Evolutionary conservation across 2,797 vertebrate species (phyloP).

Genomic region (Glyptemys insculpta): DNA sequence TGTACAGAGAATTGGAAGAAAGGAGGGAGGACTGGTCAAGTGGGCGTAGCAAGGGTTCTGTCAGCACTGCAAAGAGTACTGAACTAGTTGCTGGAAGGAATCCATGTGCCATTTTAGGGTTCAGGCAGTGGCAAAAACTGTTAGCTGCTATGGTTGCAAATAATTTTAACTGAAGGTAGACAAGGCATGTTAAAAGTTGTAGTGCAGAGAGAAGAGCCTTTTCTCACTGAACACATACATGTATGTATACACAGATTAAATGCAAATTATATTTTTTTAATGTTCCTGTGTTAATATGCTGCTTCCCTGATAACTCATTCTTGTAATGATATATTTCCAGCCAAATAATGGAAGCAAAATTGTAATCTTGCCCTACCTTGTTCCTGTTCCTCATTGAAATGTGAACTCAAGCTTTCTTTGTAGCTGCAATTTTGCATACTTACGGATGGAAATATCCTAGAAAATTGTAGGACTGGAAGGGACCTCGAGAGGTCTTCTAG

Average conservation of each 20-base stretch:
- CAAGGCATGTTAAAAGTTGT: not conserved
- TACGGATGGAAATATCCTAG: not conserved
- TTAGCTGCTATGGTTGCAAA: not conserved
- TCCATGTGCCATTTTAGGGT: fast-evolving
- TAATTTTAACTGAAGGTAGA: not conserved
- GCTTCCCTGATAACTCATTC: not conserved
- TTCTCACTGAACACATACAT: not conserved
- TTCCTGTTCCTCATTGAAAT: not conserved
- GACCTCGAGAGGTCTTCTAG: too few species aligned
- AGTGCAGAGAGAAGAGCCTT: not conserved
- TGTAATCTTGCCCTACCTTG: not conserved
- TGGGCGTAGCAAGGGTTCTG: not conserved
- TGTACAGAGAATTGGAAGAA: not conserved
- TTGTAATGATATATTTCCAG: not conserved
- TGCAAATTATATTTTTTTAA: not conserved
- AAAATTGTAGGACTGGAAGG: too few species aligned
- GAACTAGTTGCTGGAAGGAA: not conserved
- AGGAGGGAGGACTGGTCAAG: not conserved
- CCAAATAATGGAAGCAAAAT: not conserved
- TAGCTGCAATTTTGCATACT: not conserved
- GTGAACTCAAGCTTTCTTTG: not conserved
- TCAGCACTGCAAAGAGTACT: not conserved
- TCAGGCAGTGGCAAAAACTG: not conserved
- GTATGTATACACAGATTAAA: not conserved
- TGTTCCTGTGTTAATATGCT: not conserved